Base-by-base conservation (phyloP, 2,113 vertebrate genomes). In the Penelope pileata region DNA sequence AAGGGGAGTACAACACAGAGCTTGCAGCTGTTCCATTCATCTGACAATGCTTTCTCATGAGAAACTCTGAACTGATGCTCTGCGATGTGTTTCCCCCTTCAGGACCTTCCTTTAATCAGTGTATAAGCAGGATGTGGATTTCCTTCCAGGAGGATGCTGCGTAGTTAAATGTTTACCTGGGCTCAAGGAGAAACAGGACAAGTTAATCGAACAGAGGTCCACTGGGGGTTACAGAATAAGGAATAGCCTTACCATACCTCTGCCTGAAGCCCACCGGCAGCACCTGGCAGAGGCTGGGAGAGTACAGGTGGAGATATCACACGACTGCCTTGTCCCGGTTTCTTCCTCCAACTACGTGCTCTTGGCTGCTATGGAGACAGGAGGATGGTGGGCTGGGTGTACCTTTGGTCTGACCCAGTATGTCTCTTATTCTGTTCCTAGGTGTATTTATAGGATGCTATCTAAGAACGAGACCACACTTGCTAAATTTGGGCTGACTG, bases 401-500 rank as follows among this genome's bases (percentile, higher is more conserved):
- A 40, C 72, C 86, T 67, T 32, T 42, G 86, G 47, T 93, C 64
- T 34, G 21, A 90, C 53, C 64, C 68, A 50, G 36, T 56, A 48
- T 42, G 67, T 73, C 72, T 79, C 24, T 42, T 76, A 40, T 83
- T 59, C 34, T 29, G 30, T 83, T 86, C 88, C 43, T 34, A 32
- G 81, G 47, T 91, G 64, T 88, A 75, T 92, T 95, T 90, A 34
- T 89, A 92, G 88, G 66, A 12, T 16, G 6, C 13, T 76, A 64
- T 70, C 73, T 83, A 19, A 88, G 82, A 63, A 83, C 78, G 43
- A 80, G 63, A 60, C 85, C 80, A 53, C 7, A 6, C 72, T 95
- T 95, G 66, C 90, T 94, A 93, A 90, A 83, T 86, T 77, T 77
- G 54, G 70, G 40, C 23, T 80, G 63, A 82, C 30, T 59, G 56